A percentile compares a stretch with the other conserved stretches of the same genome.
Evolutionary conservation across 2,113 vertebrate genomes (phyloP).

Genomic region (Spheniscus mendiculus): DNA sequence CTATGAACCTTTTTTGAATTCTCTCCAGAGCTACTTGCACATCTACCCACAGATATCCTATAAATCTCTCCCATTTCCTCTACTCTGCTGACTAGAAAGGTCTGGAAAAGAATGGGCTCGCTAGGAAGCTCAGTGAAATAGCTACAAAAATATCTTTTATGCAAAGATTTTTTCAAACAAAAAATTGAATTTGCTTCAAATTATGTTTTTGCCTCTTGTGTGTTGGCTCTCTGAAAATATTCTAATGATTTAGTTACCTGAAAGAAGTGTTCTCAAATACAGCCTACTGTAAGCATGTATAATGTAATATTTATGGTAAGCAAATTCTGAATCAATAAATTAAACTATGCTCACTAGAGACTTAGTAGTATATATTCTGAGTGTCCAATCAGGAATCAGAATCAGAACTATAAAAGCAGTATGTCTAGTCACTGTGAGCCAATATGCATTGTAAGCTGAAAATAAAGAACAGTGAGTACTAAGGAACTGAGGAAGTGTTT

Average conservation of each 20-base stretch:
- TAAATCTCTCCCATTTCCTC: background rate
- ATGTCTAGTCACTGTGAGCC: background rate
- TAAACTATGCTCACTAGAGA: background rate
- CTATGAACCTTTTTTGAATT: background rate
- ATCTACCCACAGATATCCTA: background rate
- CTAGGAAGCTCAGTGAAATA: background rate
- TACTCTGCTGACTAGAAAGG: background rate
- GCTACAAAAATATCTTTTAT: background rate
- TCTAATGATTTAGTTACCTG: background rate
- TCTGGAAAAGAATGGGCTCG: background rate
- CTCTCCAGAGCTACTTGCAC: background rate
- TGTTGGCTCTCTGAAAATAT: background rate
- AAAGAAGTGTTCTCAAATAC: background rate
- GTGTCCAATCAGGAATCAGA: background rate
- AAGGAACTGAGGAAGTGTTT: background rate
- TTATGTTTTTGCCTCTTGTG: background rate
- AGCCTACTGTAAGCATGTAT: background rate
- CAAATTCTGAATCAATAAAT: background rate
- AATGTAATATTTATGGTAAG: background rate
- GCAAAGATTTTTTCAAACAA: background rate
- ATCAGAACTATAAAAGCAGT: background rate
- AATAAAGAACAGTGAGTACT: background rate
- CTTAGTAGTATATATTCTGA: background rate
- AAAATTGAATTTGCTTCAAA: background rate
- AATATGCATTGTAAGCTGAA: background rate